phyloP scores from a whole-genome alignment of 2,113 vertebrate genomes.

The Thamnaconus septentrionalis region DNA sequence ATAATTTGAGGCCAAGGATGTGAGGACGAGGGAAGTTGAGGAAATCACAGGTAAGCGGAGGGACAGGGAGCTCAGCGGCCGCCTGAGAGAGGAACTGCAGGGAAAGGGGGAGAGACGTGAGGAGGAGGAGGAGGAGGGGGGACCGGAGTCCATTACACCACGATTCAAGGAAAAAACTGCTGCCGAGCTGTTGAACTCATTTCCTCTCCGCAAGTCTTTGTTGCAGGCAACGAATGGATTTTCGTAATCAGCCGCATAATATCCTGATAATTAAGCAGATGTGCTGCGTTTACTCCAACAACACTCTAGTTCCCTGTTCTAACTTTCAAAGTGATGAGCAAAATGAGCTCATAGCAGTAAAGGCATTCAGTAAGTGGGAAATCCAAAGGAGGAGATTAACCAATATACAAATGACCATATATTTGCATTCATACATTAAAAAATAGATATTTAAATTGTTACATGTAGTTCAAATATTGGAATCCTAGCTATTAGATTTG shows the following conservation, averaged over 20 bases:
- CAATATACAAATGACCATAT: too few relatives aligned
- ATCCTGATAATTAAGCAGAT: constrained; percentile 28
- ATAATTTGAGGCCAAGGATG: constrained; percentile 17
- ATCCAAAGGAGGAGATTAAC: background rate
- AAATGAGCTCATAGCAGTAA: background rate
- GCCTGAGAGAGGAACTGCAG: constrained; percentile 11
- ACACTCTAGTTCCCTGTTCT: constrained; percentile 8
- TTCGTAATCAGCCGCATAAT: constrained; percentile 39
- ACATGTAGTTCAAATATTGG: too few relatives aligned
- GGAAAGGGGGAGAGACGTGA: background rate
- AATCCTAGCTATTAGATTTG: too few relatives aligned
- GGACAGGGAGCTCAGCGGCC: constrained; percentile 24
- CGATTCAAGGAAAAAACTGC: too few relatives aligned
- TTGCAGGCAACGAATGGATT: background rate
- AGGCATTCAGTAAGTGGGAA: background rate
- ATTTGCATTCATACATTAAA: too few relatives aligned
- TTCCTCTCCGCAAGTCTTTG: constrained; percentile 30
- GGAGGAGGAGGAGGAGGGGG: constrained; percentile 9
- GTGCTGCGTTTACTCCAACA: constrained; percentile 6
- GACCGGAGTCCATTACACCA: too few relatives aligned
- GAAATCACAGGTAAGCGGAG: constrained; percentile 10
- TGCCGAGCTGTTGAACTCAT: background rate
- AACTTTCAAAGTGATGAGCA: constrained; percentile 8
- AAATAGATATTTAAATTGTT: too few relatives aligned
- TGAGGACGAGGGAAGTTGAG: constrained; percentile 24